Percentiles rank a stretch among this genome's conserved stretches.
Conservation (phyloP, 2,797 vertebrate species). For the Aplochiton taeniatus region DNA sequence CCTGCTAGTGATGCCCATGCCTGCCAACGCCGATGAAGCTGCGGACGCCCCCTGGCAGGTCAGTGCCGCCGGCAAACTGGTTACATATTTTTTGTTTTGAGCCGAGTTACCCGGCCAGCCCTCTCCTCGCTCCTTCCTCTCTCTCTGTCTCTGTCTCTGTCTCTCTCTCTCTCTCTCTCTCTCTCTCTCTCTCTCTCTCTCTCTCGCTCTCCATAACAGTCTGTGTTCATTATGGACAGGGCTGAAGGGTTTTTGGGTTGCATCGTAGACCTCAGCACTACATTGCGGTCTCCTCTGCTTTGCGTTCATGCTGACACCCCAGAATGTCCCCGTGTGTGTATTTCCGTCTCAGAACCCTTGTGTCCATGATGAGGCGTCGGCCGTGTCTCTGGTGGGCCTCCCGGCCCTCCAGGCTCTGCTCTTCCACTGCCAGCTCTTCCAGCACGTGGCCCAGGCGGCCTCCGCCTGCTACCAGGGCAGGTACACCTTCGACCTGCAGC, state of each 20-base stretch:
- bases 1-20: constrained; percentile 92
- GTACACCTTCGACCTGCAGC: constrained; percentile 74
- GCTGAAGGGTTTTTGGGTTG: too few species aligned
- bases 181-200: background rate
- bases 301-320: too few species aligned
- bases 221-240: too few species aligned
- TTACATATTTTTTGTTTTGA: background rate
- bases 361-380: constrained; percentile 91
- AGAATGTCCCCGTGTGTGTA: constrained; percentile 6
- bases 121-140: background rate
- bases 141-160: constrained; percentile 29
- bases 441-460: constrained; percentile 82
- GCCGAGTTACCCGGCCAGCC: too few species aligned
- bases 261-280: too few species aligned
- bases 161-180: constrained; percentile 16
- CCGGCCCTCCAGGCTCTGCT: constrained; percentile 88
- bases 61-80: constrained; percentile 61
- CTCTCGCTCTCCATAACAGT: background rate
- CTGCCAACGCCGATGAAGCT: constrained; percentile 78
- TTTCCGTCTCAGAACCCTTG: constrained; percentile 80
- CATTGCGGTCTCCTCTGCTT: too few species aligned
- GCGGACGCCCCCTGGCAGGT: constrained; percentile 92
- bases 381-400: constrained; percentile 84
- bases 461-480: constrained; percentile 82
- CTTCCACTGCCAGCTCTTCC: constrained; percentile 90